Percentiles rank a stretch among this genome's conserved stretches.
Evolutionary conservation across 2,888 invertebrate genomes (phyloP).

Genomic region (Andrena bicolor): DNA sequence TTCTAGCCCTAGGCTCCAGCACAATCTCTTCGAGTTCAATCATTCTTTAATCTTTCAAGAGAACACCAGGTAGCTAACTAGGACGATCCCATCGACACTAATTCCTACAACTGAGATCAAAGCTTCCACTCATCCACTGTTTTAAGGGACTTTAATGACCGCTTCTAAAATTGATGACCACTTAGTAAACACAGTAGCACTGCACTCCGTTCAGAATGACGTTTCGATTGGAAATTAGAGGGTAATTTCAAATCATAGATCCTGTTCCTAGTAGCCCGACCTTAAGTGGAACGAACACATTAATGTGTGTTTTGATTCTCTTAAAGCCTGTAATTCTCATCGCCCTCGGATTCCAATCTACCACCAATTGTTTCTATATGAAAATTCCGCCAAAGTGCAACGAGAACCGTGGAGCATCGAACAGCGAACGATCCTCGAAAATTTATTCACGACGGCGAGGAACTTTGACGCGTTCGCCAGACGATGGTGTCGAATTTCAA

Average conservation of each 20-base stretch:
- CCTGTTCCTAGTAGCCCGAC: too few species aligned
- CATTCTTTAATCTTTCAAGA: neutral
- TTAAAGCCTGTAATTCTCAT: too few species aligned
- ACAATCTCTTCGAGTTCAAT: neutral
- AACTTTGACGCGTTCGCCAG: slow-evolving; percentile 1
- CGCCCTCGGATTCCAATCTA: neutral
- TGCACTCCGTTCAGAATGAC: slow-evolving; percentile 26
- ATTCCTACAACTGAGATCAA: neutral
- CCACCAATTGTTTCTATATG: neutral
- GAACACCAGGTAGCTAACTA: slow-evolving; percentile 1
- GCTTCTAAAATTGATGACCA: slow-evolving; percentile 43
- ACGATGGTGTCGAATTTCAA: neutral
- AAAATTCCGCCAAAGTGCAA: neutral
- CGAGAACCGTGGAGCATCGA: neutral
- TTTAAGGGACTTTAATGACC: slow-evolving; percentile 20
- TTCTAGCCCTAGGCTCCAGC: neutral
- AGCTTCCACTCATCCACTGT: neutral
- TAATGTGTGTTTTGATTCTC: neutral
- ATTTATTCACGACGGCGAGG: neutral
- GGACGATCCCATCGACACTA: slow-evolving; percentile 5
- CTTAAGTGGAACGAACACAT: neutral
- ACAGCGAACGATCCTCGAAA: neutral
- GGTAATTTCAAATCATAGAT: neutral
- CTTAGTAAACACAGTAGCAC: slow-evolving; percentile 39
- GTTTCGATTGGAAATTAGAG: slow-evolving; percentile 6